Percentiles rank a stretch among this genome's conserved stretches.
Evolutionary conservation across 1,140 invertebrate species (phyloP).

Genomic region (Trichonephila inaurata): DNA sequence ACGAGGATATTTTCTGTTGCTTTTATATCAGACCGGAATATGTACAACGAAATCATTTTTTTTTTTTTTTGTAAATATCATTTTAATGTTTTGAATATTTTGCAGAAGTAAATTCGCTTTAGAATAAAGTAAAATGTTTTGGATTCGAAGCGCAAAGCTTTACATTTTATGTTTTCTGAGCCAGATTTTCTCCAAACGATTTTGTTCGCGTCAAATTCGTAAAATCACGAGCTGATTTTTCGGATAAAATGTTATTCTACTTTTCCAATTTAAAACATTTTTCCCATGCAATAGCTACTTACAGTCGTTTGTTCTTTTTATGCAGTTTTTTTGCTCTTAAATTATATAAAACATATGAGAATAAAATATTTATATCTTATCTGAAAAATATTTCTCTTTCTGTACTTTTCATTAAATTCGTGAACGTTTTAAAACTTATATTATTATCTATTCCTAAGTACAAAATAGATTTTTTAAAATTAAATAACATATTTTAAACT

Average conservation of each 20-base stretch:
- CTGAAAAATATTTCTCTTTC: too few relatives aligned
- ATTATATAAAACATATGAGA: too few relatives aligned
- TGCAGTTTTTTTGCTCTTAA: too few relatives aligned
- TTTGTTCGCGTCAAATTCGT: background rate
- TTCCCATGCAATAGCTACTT: background rate
- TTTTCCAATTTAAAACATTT: background rate
- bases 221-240: background rate
- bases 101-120: background rate
- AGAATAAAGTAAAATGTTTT: background rate
- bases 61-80: background rate
- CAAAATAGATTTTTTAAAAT: too few relatives aligned
- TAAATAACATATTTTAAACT: too few relatives aligned
- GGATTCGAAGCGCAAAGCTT: background rate
- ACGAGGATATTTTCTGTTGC: background rate
- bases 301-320: too few relatives aligned
- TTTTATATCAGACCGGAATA: background rate
- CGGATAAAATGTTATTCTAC: background rate
- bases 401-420: too few relatives aligned
- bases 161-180: background rate
- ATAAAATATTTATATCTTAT: too few relatives aligned
- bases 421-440: too few relatives aligned
- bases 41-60: background rate
- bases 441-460: too few relatives aligned
- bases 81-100: conserved; percentile 15
- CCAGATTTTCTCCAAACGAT: too few relatives aligned